Evolutionary conservation across 2,888 invertebrate species (phyloP).

Genomic region (Pseudococcus longispinus): DNA sequence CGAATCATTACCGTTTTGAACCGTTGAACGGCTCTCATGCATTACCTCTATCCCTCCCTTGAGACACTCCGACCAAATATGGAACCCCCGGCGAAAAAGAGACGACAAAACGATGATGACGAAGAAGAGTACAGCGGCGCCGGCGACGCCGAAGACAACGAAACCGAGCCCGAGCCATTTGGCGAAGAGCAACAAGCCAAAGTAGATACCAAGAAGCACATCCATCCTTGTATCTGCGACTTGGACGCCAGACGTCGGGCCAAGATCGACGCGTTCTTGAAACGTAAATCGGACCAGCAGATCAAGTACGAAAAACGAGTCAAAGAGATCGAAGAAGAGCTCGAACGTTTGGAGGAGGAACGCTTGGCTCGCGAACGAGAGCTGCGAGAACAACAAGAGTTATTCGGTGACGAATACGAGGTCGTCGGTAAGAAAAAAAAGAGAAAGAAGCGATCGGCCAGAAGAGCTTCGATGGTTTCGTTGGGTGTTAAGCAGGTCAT

Average conservation of each 20-base stretch:
- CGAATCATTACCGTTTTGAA: no score
- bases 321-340: conserved; percentile 40
- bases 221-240: conserved; percentile 49
- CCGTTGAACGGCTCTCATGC: no score
- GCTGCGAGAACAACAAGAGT: conserved; percentile 42
- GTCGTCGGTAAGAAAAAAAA: conserved; percentile 47
- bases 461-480: conserved; percentile 49
- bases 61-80: background rate
- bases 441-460: conserved; percentile 43
- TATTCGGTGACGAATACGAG: conserved; percentile 52
- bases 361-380: conserved; percentile 36
- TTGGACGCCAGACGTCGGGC: background rate
- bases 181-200: background rate
- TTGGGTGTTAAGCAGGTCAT: conserved; percentile 48
- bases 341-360: conserved; percentile 46
- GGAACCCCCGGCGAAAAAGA: background rate
- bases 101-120: background rate
- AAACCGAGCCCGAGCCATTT: background rate
- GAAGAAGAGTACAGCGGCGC: background rate
- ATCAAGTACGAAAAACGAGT: conserved; percentile 10
- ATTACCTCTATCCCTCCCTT: no score
- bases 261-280: background rate
- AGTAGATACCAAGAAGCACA: background rate
- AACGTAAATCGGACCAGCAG: background rate
- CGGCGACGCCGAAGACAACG: background rate